Evolutionary conservation across 2,113 vertebrate species (phyloP).

Genomic region (Cynopterus brachyotis): DNA sequence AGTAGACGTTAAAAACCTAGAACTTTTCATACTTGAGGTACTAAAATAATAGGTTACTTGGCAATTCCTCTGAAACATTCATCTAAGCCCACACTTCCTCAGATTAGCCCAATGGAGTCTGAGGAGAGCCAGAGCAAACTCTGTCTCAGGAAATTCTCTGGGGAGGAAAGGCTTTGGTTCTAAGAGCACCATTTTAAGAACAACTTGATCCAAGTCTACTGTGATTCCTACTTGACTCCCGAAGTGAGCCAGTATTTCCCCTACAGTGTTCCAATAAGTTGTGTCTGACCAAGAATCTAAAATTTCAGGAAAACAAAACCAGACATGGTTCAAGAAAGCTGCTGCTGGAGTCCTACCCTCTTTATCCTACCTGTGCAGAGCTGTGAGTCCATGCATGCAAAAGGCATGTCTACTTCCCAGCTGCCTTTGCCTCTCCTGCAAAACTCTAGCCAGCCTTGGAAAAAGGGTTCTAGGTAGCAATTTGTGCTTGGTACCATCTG

Average conservation of each 20-base stretch:
- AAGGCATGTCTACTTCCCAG: background rate
- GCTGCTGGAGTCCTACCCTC: background rate
- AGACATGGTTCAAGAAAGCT: background rate
- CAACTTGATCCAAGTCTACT: background rate
- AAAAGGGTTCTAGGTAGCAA: background rate
- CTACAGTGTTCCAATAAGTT: background rate
- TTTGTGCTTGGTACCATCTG: background rate
- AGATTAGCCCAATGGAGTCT: background rate
- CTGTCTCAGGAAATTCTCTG: background rate
- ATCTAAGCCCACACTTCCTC: background rate
- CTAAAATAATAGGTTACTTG: background rate
- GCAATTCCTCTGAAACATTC: background rate
- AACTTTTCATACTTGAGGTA: background rate
- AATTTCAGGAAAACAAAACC: background rate
- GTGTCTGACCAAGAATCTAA: background rate
- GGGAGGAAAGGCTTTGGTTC: background rate
- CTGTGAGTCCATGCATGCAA: background rate
- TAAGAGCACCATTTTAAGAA: background rate
- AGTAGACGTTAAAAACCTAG: background rate
- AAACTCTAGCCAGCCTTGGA: background rate
- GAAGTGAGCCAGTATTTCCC: background rate
- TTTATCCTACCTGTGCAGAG: background rate
- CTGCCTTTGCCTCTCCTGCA: background rate
- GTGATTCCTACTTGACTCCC: background rate
- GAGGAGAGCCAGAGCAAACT: background rate